Conservation (phyloP, 2,797 vertebrate species). For the Sardinella longiceps region DNA sequence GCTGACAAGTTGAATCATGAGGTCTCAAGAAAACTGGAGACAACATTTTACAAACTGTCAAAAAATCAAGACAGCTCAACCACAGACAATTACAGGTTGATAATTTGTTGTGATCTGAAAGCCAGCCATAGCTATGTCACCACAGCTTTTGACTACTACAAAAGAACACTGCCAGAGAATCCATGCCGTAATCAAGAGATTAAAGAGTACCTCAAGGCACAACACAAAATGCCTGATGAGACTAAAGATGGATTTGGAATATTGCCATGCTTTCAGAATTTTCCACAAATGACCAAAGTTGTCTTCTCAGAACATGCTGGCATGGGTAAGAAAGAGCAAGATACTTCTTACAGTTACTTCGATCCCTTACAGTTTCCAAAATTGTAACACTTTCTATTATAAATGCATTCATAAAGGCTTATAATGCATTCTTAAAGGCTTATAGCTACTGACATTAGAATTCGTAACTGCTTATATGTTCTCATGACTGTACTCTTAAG, state of each 20-base stretch:
- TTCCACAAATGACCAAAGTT: constrained; percentile 63
- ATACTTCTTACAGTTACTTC: too few relatives aligned
- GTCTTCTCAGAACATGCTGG: constrained; percentile 77
- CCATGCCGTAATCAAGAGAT: constrained; percentile 18
- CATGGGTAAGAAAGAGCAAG: constrained; percentile 67
- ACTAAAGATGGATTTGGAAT: constrained; percentile 30
- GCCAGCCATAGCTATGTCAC: constrained; percentile 78
- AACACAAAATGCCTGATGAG: constrained; percentile 29
- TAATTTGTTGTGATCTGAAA: constrained; percentile 74
- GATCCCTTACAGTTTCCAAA: too few relatives aligned
- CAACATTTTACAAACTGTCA: constrained; percentile 66
- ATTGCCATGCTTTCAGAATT: constrained; percentile 49
- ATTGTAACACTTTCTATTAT: too few relatives aligned
- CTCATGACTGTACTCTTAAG: too few relatives aligned
- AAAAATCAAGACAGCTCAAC: constrained; percentile 23
- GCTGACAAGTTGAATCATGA: constrained; percentile 79
- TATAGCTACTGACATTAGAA: too few relatives aligned
- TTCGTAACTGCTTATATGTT: too few relatives aligned
- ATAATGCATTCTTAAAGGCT: too few relatives aligned
- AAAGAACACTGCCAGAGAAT: constrained; percentile 62
- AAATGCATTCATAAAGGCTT: too few relatives aligned
- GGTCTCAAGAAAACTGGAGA: constrained; percentile 66
- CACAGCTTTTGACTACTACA: constrained; percentile 70
- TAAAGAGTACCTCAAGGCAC: constrained; percentile 38
- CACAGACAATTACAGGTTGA: constrained; percentile 62